These are phyloP conservation scores for Chloroceryle inda DNA, from an alignment of 2,797 vertebrate genomes.

Conservation along the genomic window DNA sequence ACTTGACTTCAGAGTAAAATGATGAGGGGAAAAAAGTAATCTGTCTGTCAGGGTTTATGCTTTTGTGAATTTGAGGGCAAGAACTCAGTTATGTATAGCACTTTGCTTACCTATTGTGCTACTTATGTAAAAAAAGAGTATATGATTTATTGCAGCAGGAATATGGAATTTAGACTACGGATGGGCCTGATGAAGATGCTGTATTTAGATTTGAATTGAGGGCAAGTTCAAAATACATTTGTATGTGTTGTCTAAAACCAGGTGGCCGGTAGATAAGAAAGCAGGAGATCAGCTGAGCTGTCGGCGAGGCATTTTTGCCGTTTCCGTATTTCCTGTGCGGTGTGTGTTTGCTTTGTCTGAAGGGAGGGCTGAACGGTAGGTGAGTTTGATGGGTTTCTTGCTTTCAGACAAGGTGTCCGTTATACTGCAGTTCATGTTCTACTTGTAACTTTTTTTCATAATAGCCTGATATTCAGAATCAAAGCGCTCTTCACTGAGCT, in stretches of 20 bases:
- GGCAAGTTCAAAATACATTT: background rate
- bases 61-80: background rate
- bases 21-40: background rate
- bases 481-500: background rate
- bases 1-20: background rate
- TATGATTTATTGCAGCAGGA: background rate
- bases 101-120: background rate
- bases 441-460: background rate
- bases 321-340: background rate
- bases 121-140: background rate
- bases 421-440: background rate
- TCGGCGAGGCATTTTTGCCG: background rate
- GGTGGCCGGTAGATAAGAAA: background rate
- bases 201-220: background rate
- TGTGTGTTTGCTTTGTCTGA: background rate
- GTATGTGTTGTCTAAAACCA: background rate
- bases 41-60: background rate
- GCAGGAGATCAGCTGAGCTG: background rate
- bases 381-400: background rate
- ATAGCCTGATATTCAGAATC: background rate
- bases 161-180: background rate
- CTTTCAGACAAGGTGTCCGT: background rate
- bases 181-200: background rate
- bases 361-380: background rate
- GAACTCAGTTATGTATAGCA: background rate